Evolutionary conservation across 2,797 vertebrate genomes (phyloP), one percentile per base, ranked within the genome.

Genomic region (Notamacropus eugenii): DNA sequence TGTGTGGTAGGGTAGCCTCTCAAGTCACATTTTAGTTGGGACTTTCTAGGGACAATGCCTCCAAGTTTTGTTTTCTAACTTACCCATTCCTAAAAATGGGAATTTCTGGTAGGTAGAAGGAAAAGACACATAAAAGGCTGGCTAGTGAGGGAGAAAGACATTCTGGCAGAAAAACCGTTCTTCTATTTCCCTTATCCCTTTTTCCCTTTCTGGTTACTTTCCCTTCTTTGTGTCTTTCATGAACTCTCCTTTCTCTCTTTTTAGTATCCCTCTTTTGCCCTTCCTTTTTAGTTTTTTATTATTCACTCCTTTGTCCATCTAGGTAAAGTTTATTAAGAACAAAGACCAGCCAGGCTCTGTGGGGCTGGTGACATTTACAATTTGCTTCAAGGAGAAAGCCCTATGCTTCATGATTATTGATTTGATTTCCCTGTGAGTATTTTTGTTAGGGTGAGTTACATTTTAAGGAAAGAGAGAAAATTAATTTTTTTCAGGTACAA

Each of bases 221-320:
- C 34, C 91, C 40, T 55, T 57, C 57, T 50, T 50, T 4, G 5
- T 52, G 52, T 46, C 56, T 52, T 52, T 74, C 59, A 55, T 54
- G 56, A 55, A 4, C 50, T 19, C 4, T 0, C 1, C 34, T 10
- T 40, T 46, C 12, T 34, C 22, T 58, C 31, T 40, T 74, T 54
- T 46, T 96, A 57, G 52, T 19, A 67, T 22, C 58, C n/a, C 22
- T 55, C 31, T 27, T 46, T 1, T 46, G 0, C 54, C 55, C 59
- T 54, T 92, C 10, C 13, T 57, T 92, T 14, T 0, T 31, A 13
- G 1, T 11, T 14, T 13, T 8, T 14, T 55, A n/a, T 34, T 54
- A 12, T 1, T 56, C 9, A 3, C 9, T 0, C 5, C n/a, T 93
- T 12, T 1, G 4, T 5, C 0, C 54, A n/a, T 3, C 1, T 10